phyloP scores from a whole-genome alignment of 2,888 invertebrate species.

The Luperina testacea region DNA sequence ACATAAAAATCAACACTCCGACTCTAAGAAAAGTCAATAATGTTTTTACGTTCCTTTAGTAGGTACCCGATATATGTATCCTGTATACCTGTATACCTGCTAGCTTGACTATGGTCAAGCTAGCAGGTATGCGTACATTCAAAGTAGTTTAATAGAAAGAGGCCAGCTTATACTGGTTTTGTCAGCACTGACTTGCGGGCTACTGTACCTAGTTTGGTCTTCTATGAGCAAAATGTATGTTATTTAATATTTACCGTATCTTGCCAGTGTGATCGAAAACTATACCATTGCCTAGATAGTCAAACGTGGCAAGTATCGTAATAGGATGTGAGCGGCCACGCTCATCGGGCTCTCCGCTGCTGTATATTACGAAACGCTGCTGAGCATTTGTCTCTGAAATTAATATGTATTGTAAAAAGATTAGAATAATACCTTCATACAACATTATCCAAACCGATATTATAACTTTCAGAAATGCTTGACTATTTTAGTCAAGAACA shows the following conservation, averaged over 20 bases:
- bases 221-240: not conserved
- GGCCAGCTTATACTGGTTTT: not conserved
- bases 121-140: not conserved
- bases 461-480: not conserved
- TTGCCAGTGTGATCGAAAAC: constrained; percentile 86
- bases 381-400: constrained; percentile 82
- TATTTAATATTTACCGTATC: constrained; percentile 75
- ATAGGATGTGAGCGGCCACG: constrained; percentile 79
- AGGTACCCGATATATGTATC: too few species aligned
- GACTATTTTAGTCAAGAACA: not conserved
- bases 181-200: not conserved
- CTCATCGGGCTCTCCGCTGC: constrained; percentile 83
- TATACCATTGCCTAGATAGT: constrained; percentile 85
- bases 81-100: too few species aligned
- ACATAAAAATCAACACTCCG: too few species aligned
- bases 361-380: constrained; percentile 83
- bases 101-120: too few species aligned
- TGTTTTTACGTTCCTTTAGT: too few species aligned
- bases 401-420: not conserved
- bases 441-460: not conserved
- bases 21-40: too few species aligned
- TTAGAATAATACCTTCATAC: not conserved
- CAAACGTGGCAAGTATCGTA: constrained; percentile 84
- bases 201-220: not conserved
- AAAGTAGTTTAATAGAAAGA: not conserved